Evolutionary conservation across 1,140 invertebrate genomes (phyloP).

Genomic region (Lepidurus apus): DNA sequence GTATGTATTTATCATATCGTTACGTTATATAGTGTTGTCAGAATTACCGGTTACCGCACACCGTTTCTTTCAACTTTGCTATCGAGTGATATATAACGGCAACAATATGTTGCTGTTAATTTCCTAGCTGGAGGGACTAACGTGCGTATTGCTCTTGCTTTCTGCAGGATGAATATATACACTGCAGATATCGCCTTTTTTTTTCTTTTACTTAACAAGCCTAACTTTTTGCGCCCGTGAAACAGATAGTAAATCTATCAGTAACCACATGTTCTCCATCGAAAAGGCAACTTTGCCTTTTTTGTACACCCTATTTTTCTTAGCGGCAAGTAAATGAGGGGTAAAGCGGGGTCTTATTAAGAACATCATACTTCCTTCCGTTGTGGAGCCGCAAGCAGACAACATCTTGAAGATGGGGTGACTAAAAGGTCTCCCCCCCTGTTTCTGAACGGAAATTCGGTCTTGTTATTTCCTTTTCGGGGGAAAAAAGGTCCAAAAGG

Average conservation of each 20-base stretch:
- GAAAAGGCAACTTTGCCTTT: not conserved
- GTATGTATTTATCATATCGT: no score
- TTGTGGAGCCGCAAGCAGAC: constrained; percentile 2
- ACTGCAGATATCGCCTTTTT: not conserved
- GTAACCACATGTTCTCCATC: not conserved
- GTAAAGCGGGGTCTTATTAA: constrained; percentile 6
- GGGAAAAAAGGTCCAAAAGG: not conserved
- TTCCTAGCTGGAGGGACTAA: no score
- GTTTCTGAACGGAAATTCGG: constrained; percentile 1
- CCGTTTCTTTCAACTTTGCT: no score
- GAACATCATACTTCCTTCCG: constrained; percentile 18
- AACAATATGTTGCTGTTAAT: no score
- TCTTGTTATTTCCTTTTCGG: not conserved
- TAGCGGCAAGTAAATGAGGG: constrained; percentile 18
- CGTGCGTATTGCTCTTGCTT: no score
- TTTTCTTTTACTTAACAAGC: not conserved
- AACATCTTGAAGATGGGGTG: constrained; percentile 13
- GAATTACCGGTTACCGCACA: no score
- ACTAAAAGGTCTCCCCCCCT: not conserved
- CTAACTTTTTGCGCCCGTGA: not conserved
- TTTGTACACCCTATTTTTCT: not conserved
- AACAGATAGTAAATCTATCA: not conserved
- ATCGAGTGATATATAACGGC: no score
- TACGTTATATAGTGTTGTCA: no score
- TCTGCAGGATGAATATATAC: not conserved